Evolutionary conservation across 2,888 invertebrate genomes (phyloP).

Genomic region (Rutpela maculata): DNA sequence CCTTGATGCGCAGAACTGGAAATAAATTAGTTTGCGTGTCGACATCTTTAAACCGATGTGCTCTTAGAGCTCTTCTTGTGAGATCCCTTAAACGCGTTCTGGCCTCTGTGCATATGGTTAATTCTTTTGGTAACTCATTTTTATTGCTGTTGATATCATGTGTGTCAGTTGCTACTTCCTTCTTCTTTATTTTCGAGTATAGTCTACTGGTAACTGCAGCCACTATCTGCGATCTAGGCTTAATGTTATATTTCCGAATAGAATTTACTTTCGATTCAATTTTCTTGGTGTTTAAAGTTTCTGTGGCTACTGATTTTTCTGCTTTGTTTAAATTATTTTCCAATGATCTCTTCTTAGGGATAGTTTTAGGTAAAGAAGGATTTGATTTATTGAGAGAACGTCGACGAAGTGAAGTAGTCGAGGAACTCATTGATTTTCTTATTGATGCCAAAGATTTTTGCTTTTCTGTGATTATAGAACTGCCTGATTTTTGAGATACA

Average conservation of each 20-base stretch:
- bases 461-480: slow-evolving; percentile 51
- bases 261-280: slow-evolving; percentile 65
- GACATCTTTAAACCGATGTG: slow-evolving; percentile 75
- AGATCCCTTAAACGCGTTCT: slow-evolving; percentile 78
- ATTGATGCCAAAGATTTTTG: slow-evolving; percentile 27
- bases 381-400: slow-evolving; percentile 62
- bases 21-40: slow-evolving; percentile 78
- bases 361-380: slow-evolving; percentile 41
- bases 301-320: slow-evolving; percentile 62
- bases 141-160: slow-evolving; percentile 58
- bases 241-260: slow-evolving; percentile 67
- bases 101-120: slow-evolving; percentile 78
- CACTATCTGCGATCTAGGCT: slow-evolving; percentile 81
- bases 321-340: slow-evolving; percentile 46
- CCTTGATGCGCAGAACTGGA: slow-evolving; percentile 76
- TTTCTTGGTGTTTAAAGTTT: slow-evolving; percentile 57
- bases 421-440: slow-evolving; percentile 26
- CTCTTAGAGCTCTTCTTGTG: slow-evolving; percentile 77
- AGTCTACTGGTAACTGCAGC: slow-evolving; percentile 83
- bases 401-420: slow-evolving; percentile 57
- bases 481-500: slow-evolving; percentile 37
- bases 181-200: slow-evolving; percentile 79
- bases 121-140: slow-evolving; percentile 69
- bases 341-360: slow-evolving; percentile 47
- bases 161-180: slow-evolving; percentile 72